These are phyloP conservation scores for Lophius piscatorius DNA, from an alignment of 2,113 vertebrate species.

Conservation along the genomic window DNA sequence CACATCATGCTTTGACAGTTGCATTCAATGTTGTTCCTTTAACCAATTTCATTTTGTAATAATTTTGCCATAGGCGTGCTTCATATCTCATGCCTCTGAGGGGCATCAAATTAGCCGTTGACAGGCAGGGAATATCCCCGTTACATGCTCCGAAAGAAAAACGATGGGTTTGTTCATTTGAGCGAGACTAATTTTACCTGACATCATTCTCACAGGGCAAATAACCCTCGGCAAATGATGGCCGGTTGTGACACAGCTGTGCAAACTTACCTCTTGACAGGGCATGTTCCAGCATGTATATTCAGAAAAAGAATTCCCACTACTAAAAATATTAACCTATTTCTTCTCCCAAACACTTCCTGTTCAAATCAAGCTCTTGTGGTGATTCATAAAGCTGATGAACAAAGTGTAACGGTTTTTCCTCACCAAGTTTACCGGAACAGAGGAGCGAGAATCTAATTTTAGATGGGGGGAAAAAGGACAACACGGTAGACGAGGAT, in stretches of 20 bases:
- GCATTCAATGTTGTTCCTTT: no score
- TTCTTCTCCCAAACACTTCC: constrained; percentile 24
- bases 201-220: constrained; percentile 52
- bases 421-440: no score
- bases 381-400: not conserved
- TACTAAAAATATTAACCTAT: constrained; percentile 29
- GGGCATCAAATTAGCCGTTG: not conserved
- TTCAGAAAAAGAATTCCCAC: constrained; percentile 26
- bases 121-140: not conserved
- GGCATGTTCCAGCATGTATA: constrained; percentile 34
- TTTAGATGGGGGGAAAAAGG: no score
- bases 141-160: constrained; percentile 31
- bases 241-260: constrained; percentile 29
- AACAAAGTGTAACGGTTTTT: no score
- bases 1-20: no score
- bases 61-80: not conserved
- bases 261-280: constrained; percentile 43
- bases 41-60: no score
- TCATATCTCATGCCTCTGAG: not conserved
- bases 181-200: constrained; percentile 50
- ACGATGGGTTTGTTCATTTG: constrained; percentile 27
- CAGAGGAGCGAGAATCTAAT: no score
- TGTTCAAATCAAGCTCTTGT: not conserved
- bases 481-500: no score
- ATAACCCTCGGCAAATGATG: constrained; percentile 30